Conservation (phyloP, 2,888 invertebrate species). For the Macaria liturata region DNA sequence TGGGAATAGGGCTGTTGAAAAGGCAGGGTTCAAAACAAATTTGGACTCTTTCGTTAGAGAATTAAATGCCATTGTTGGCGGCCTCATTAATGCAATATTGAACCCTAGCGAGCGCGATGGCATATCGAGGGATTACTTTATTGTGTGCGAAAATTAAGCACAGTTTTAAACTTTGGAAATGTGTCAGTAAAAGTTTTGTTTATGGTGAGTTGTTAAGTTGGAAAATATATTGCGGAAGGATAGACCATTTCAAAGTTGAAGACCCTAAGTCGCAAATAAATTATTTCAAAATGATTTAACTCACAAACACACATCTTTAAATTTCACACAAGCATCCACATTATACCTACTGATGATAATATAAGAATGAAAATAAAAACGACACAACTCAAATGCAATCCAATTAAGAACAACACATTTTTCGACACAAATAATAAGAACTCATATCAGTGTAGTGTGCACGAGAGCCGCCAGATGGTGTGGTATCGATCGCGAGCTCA, state of each 20-base stretch:
- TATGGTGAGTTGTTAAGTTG: slow-evolving; percentile 23
- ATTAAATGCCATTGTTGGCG: slow-evolving; percentile 79
- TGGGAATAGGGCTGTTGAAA: slow-evolving; percentile 30
- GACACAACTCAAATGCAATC: no score
- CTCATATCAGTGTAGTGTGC: slow-evolving; percentile 10
- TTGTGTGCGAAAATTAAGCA: slow-evolving; percentile 74
- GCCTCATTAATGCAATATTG: slow-evolving; percentile 79
- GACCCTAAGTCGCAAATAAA: not conserved
- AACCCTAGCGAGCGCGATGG: slow-evolving; percentile 56
- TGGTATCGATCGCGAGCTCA: slow-evolving; percentile 57
- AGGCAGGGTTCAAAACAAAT: slow-evolving; percentile 32
- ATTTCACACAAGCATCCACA: no score
- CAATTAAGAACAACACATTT: not conserved
- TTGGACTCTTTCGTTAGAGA: slow-evolving; percentile 69
- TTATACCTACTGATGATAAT: no score
- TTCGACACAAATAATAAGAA: slow-evolving; percentile 10
- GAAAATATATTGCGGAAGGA: slow-evolving; percentile 7
- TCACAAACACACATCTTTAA: no score
- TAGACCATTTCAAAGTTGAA: slow-evolving; percentile 3
- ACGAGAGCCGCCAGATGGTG: slow-evolving; percentile 61
- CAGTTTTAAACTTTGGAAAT: slow-evolving; percentile 43
- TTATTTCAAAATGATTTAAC: no score
- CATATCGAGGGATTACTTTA: slow-evolving; percentile 61
- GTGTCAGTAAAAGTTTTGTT: slow-evolving; percentile 35
- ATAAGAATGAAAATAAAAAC: no score